Base-by-base conservation (phyloP, 1,140 invertebrate species). In the Babylonia areolata region DNA sequence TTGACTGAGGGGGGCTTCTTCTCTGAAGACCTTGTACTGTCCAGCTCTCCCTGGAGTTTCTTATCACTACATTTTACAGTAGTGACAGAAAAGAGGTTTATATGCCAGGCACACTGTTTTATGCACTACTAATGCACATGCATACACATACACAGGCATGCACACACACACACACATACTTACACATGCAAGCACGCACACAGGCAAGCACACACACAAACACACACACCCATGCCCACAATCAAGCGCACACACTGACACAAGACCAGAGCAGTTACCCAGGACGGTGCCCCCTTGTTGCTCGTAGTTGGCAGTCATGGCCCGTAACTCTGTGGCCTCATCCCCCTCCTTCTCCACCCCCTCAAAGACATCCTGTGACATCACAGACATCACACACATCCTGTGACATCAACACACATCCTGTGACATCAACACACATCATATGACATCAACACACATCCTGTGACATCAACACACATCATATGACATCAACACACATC, bases 241-340 rank as follows among this genome's bases (percentile, higher is more conserved):
- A 35, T 2, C 20, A 37, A 3, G 35, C 23, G 23, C 58, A 69
- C 58, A 23, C 93, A 83, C 95, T 95, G 89, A 95, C 3, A 33
- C 2, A 71, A 23, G 23, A 40, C 64, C 12, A 20, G 35, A 33
- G 11, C 39, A n/a, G 54, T 46, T 54, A 87, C 75, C 83, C 28
- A 75, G 20, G 0, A 78, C 58, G 31, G 39, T 71, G 33, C 84
- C 83, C 40, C 95, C 1, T 95, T 95, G 46, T 82, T 93, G 96
- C 89, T 97, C 96, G 91, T 96, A 96, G 46, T 96, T 95, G 89
- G 96, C 96, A 3, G 96, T 96, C 93, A 98, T 95, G 93, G 96
- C 96, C 91, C 98, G 97, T 85, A 99, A 95, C 94, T 99, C 98
- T 42, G 96, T 96, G 91, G 97, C 97, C 94, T 98, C 97, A 93